Percentiles rank a stretch among this genome's conserved stretches.
Evolutionary conservation across 2,888 invertebrate genomes (phyloP).

Genomic region (Drosophila seclusa): DNA sequence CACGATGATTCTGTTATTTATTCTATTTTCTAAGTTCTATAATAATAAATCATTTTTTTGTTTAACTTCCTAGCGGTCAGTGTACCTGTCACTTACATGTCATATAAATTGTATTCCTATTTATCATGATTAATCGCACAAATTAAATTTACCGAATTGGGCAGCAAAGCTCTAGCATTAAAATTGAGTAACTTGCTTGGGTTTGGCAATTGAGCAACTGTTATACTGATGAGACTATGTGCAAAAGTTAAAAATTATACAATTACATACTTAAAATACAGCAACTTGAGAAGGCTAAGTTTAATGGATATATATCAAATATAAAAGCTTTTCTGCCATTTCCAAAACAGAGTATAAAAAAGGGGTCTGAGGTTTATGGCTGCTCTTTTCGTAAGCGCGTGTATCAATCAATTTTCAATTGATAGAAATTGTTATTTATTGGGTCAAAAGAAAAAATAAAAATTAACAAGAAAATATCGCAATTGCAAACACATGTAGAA

Average conservation of each 20-base stretch:
- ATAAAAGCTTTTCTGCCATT: neutral
- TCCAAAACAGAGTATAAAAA: neutral
- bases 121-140: neutral
- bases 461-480: constrained; percentile 22
- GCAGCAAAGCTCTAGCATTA: neutral
- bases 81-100: neutral
- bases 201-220: neutral
- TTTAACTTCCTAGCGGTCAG: neutral
- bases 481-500: constrained; percentile 12
- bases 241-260: neutral
- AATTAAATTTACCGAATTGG: neutral
- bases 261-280: neutral
- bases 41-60: neutral
- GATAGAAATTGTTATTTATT: constrained; percentile 76
- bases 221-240: neutral
- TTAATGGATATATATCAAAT: neutral
- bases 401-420: constrained; percentile 81
- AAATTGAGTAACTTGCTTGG: neutral
- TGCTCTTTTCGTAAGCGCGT: constrained; percentile 31
- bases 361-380: constrained; percentile 2
- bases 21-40: neutral
- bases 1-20: neutral
- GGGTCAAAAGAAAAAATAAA: constrained; percentile 31
- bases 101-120: neutral
- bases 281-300: neutral